Percentiles rank a stretch among this genome's conserved stretches.
phyloP scores from a whole-genome alignment of 2,888 invertebrate genomes.

The Dorcus hopei region DNA sequence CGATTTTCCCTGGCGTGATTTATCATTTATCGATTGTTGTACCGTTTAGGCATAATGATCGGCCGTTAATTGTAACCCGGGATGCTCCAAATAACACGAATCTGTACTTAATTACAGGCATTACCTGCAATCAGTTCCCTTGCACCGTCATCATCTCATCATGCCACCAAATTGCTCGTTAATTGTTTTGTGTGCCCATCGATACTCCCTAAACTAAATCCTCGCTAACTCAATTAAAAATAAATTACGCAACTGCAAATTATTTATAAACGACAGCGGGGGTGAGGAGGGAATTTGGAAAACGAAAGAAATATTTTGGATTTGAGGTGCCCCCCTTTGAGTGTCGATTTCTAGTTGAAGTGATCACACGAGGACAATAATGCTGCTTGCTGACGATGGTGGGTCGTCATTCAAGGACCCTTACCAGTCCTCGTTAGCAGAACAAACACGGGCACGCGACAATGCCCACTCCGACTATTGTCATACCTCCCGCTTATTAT shows the following conservation, averaged over 20 bases:
- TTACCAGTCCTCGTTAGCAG: conserved; percentile 31
- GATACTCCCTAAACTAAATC: conserved; percentile 8
- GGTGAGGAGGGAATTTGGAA: no score
- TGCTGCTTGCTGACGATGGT: no score
- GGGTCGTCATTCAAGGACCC: conserved; percentile 4
- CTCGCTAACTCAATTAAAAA: conserved; percentile 15
- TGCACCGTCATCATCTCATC: conserved; percentile 40
- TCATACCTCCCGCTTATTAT: conserved; percentile 24
- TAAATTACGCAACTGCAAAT: conserved; percentile 10
- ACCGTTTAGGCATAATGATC: conserved; percentile 5
- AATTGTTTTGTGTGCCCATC: conserved; percentile 31
- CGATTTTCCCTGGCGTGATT: conserved; percentile 7
- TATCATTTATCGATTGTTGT: conserved; percentile 13
- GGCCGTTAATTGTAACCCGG: conserved; percentile 35
- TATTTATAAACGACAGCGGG: no score
- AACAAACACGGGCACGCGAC: conserved; percentile 33
- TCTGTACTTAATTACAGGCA: conserved; percentile 41
- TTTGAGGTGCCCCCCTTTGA: neutral
- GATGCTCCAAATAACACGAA: conserved; percentile 43
- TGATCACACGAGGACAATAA: neutral
- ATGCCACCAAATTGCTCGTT: conserved; percentile 40
- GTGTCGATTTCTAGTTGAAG: conserved; percentile 1
- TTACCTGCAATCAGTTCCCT: conserved; percentile 40
- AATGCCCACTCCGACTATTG: conserved; percentile 28
- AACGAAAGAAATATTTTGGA: no score